A percentile compares a stretch with the other conserved stretches of the same genome.
Evolutionary conservation across 2,113 vertebrate genomes (phyloP).

Genomic region (Leucopternis melanops): DNA sequence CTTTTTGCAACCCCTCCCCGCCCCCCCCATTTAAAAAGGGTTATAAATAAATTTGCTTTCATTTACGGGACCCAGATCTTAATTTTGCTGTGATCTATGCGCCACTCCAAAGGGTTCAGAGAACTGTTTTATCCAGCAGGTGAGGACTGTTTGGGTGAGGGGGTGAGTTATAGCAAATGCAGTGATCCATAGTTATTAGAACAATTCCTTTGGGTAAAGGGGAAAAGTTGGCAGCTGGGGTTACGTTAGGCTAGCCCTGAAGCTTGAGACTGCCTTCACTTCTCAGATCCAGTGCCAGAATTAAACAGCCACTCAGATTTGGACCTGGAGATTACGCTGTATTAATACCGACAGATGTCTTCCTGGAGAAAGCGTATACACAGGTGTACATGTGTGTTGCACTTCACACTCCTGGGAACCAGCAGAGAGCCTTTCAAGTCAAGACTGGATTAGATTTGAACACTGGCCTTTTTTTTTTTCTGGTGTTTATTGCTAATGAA

Average conservation of each 20-base stretch:
- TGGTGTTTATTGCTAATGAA: neutral
- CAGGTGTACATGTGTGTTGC: neutral
- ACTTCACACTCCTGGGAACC: neutral
- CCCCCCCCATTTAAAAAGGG: neutral
- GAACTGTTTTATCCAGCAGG: neutral
- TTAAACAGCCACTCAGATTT: neutral
- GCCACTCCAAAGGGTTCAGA: neutral
- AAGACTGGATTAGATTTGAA: neutral
- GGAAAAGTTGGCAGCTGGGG: neutral
- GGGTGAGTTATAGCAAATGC: neutral
- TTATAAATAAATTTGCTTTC: neutral
- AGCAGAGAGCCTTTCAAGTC: neutral
- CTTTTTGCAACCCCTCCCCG: neutral
- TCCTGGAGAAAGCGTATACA: neutral
- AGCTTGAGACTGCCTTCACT: neutral
- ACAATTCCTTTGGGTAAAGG: neutral
- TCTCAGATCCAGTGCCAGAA: neutral
- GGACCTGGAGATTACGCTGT: fast-evolving
- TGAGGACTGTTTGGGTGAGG: neutral
- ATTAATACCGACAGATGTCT: neutral
- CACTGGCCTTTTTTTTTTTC: neutral
- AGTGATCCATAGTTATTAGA: neutral
- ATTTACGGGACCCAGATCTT: neutral
- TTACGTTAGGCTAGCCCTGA: neutral
- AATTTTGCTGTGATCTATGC: neutral